These are phyloP conservation scores for Brachyptera putata DNA, from an alignment of 2,888 invertebrate genomes.

Conservation along the genomic window DNA sequence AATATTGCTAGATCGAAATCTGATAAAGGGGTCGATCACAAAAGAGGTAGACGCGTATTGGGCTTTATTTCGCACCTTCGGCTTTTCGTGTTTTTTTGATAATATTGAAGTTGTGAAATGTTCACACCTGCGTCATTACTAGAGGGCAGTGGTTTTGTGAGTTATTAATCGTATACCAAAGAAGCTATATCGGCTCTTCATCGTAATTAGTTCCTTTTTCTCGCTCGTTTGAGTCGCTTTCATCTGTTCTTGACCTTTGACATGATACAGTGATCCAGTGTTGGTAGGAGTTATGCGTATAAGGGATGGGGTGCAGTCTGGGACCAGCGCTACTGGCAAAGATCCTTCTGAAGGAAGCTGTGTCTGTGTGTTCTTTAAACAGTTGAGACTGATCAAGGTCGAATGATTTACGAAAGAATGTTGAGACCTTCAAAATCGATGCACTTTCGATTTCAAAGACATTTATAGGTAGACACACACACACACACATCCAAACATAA, in stretches of 20 bases:
- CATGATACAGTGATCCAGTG: background rate
- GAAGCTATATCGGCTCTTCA: slow-evolving; percentile 22
- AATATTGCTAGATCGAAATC: background rate
- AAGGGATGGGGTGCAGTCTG: background rate
- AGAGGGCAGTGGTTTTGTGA: background rate
- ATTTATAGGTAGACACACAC: background rate
- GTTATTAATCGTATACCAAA: slow-evolving; percentile 24
- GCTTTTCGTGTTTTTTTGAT: slow-evolving; percentile 14
- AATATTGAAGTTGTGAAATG: slow-evolving; percentile 14
- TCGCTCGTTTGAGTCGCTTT: background rate
- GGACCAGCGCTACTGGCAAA: slow-evolving; percentile 23
- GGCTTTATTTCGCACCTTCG: slow-evolving; percentile 24
- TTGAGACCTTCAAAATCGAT: background rate
- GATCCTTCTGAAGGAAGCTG: slow-evolving; percentile 1
- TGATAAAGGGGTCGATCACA: slow-evolving; percentile 1
- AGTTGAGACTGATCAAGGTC: slow-evolving; percentile 12
- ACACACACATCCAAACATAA: too few species aligned
- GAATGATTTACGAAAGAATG: background rate
- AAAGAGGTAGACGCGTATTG: background rate
- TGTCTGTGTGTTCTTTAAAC: background rate
- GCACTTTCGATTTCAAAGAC: slow-evolving; percentile 5
- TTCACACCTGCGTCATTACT: slow-evolving; percentile 1
- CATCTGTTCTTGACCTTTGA: background rate
- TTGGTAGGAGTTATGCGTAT: background rate
- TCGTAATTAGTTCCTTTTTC: slow-evolving; percentile 26